Evolutionary conservation across 2,113 vertebrate species (phyloP).

Genomic region (Ophthalmolycus amberensis): DNA sequence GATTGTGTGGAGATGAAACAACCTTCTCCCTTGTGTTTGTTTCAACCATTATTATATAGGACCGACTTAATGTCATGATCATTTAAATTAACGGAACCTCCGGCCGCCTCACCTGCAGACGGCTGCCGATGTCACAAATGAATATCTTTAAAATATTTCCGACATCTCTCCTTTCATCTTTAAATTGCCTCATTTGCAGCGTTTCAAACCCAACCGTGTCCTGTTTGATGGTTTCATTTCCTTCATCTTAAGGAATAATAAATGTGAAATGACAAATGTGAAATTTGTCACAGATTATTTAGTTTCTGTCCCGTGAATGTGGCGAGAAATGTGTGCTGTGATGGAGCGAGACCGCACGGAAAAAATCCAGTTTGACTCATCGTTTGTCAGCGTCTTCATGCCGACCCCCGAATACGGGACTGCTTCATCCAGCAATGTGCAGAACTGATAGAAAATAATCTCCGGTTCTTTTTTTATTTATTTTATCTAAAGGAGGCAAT

Average conservation of each 20-base stretch:
- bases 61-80: constrained; percentile 5
- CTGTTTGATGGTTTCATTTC: constrained; percentile 38
- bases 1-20: constrained; percentile 29
- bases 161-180: constrained; percentile 29
- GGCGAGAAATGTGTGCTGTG: neutral
- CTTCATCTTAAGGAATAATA: constrained; percentile 50
- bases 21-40: neutral
- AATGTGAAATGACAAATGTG: constrained; percentile 64
- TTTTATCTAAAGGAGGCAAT: neutral
- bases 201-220: neutral
- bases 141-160: neutral
- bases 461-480: neutral
- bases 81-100: neutral
- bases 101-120: constrained; percentile 16
- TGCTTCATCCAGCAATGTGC: constrained; percentile 1
- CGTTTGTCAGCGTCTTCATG: constrained; percentile 28
- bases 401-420: neutral
- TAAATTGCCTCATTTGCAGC: constrained; percentile 37
- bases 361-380: constrained; percentile 43
- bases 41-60: neutral
- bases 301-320: constrained; percentile 6
- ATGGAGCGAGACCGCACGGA: neutral
- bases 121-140: neutral
- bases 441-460: neutral
- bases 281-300: constrained; percentile 56